Evolutionary conservation across 2,888 invertebrate species (phyloP).

Genomic region (Drosophila monieri): DNA sequence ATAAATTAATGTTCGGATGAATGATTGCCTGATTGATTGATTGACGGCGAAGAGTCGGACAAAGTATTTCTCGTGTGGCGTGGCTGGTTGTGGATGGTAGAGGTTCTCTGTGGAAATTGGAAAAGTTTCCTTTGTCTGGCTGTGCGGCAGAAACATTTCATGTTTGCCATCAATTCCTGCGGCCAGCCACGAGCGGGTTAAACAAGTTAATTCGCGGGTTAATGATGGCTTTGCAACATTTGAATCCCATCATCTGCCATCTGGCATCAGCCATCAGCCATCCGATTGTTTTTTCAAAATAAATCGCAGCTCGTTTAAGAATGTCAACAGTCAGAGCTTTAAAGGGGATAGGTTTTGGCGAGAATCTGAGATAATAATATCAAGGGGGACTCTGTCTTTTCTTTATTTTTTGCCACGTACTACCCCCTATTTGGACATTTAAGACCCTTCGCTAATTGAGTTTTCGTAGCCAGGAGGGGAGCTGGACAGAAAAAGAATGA

Average conservation of each 20-base stretch:
- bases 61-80: conserved; percentile 13
- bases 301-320: neutral
- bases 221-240: conserved; percentile 21
- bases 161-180: conserved; percentile 45
- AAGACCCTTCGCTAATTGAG: conserved; percentile 44
- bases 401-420: neutral
- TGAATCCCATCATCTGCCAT: neutral
- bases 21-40: conserved; percentile 66
- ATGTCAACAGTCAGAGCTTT: neutral
- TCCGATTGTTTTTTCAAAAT: neutral
- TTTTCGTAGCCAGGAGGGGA: conserved; percentile 3
- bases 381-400: no score
- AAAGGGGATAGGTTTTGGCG: neutral
- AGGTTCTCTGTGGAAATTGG: conserved; percentile 25
- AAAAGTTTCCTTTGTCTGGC: conserved; percentile 34
- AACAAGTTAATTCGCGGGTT: conserved; percentile 45
- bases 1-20: conserved; percentile 72
- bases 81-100: neutral
- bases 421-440: neutral
- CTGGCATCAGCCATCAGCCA: no score
- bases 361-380: neutral
- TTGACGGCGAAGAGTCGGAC: conserved; percentile 39
- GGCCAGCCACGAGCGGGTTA: conserved; percentile 33
- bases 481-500: conserved; percentile 28
- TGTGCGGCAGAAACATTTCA: conserved; percentile 32